Evolutionary conservation across 2,888 invertebrate species (phyloP).

Genomic region (Drosophila lacicola): DNA sequence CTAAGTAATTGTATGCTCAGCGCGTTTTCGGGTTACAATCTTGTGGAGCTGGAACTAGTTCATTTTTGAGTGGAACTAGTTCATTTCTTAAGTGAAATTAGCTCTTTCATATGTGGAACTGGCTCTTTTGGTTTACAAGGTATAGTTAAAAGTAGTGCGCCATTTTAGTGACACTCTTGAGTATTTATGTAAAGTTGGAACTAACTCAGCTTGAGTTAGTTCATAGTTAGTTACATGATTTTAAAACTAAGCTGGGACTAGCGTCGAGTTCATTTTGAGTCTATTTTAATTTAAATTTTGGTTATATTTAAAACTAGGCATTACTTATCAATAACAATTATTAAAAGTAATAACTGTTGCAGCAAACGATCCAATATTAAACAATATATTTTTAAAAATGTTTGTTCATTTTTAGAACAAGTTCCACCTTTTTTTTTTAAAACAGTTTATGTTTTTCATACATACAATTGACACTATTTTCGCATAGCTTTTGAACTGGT

Average conservation of each 20-base stretch:
- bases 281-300: too few relatives aligned
- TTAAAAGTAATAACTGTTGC: too few relatives aligned
- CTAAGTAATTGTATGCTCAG: constrained; percentile 4
- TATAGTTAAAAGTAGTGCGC: too few relatives aligned
- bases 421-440: not conserved
- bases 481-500: constrained; percentile 3
- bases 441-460: too few relatives aligned
- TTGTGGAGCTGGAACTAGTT: constrained; percentile 5
- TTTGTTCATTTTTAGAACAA: not conserved
- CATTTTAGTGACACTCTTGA: not conserved
- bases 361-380: too few relatives aligned
- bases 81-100: not conserved
- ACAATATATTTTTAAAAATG: not conserved
- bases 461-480: too few relatives aligned
- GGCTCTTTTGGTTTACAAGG: not conserved
- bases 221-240: not conserved
- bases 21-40: constrained; percentile 1
- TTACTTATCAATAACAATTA: too few relatives aligned
- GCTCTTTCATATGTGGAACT: constrained; percentile 1
- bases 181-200: not conserved
- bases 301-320: too few relatives aligned
- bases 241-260: not conserved
- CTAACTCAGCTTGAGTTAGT: not conserved
- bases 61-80: not conserved
- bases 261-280: too few relatives aligned